phyloP scores from a whole-genome alignment of 2,797 vertebrate species.

The Gila robusta region DNA sequence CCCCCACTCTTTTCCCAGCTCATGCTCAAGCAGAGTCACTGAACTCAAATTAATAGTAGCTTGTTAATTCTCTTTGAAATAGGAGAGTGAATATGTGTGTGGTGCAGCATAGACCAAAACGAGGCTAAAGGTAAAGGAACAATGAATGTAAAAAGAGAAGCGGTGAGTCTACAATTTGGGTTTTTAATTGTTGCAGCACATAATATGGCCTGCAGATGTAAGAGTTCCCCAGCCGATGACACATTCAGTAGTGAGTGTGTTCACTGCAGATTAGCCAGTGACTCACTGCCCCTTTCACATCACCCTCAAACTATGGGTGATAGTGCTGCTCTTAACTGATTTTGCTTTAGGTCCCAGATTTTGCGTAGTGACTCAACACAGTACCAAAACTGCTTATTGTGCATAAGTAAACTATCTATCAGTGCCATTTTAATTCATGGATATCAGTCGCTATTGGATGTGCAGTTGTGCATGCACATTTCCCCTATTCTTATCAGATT shows the following conservation, averaged over 20 bases:
- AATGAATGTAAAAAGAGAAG: slow-evolving; percentile 62
- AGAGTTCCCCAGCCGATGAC: slow-evolving; percentile 74
- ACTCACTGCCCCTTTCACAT: slow-evolving; percentile 20
- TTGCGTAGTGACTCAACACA: not conserved
- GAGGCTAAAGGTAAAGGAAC: slow-evolving; percentile 56
- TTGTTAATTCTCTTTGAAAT: slow-evolving; percentile 78
- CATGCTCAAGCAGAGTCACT: slow-evolving; percentile 58
- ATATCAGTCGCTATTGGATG: not conserved
- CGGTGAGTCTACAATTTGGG: slow-evolving; percentile 70
- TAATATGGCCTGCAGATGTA: slow-evolving; percentile 75
- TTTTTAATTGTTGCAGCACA: slow-evolving; percentile 72
- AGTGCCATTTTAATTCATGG: not conserved
- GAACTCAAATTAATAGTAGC: slow-evolving; percentile 75
- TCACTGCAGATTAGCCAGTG: slow-evolving; percentile 19
- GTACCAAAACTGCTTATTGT: not conserved
- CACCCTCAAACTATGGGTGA: slow-evolving; percentile 21
- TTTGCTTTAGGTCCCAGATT: not conserved
- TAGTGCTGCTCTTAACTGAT: not conserved
- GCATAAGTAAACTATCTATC: not conserved
- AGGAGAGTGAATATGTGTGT: slow-evolving; percentile 19
- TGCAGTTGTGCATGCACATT: not conserved
- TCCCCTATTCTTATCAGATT: not conserved
- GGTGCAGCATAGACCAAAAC: not conserved
- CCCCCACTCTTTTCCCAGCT: slow-evolving; percentile 38
- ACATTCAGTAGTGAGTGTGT: slow-evolving; percentile 71